phyloP scores from a whole-genome alignment of 2,797 vertebrate species.

The Lepus oiostolus region DNA sequence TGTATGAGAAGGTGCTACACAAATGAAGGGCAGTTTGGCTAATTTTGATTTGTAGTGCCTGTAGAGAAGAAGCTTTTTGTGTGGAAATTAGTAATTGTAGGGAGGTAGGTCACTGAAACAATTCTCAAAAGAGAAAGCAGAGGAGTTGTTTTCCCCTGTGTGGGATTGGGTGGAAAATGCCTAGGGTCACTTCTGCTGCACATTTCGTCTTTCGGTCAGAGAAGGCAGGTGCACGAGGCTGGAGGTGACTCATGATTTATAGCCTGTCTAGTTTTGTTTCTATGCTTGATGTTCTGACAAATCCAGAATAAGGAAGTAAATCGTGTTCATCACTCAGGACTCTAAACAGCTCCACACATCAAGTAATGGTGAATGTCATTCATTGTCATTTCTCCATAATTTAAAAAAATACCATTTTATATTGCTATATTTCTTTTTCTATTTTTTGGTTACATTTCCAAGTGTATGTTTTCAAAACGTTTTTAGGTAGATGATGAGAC shows the following conservation, averaged over 20 bases:
- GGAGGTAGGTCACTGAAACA: not conserved
- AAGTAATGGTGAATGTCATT: not conserved
- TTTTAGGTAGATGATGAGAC: not conserved
- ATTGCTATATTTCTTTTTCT: slow-evolving; percentile 22
- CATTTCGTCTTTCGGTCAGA: not conserved
- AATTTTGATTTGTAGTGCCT: not conserved
- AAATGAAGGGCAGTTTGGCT: not conserved
- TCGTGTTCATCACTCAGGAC: not conserved
- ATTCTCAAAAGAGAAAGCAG: not conserved
- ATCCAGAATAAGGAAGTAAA: not conserved
- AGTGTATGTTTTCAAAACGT: not conserved
- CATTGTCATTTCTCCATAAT: not conserved
- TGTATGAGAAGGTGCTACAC: not conserved
- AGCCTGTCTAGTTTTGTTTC: not conserved
- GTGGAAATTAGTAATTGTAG: not conserved
- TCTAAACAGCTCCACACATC: not conserved
- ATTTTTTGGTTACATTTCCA: not conserved
- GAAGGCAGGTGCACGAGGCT: not conserved
- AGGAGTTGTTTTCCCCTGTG: not conserved
- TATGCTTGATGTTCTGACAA: not conserved
- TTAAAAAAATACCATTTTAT: not conserved
- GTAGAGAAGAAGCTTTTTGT: not conserved
- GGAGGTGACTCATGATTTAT: not conserved
- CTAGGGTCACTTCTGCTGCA: not conserved
- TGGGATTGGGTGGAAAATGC: not conserved